Percentiles rank a stretch among this genome's conserved stretches.
phyloP scores from a whole-genome alignment of 1,140 invertebrate genomes.

The Bombus vancouverensis region DNA sequence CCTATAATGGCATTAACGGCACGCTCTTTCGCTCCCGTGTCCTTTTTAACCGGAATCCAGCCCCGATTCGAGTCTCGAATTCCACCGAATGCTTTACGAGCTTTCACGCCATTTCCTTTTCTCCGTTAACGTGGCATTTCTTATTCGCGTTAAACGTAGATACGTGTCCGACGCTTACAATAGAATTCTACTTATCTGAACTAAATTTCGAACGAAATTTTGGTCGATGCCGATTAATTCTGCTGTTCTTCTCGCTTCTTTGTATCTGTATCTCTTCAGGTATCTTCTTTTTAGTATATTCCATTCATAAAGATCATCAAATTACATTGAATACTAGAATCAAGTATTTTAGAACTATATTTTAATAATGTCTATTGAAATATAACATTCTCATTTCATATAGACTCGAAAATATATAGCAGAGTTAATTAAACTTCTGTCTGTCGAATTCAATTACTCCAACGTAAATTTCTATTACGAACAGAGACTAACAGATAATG shows the following conservation, averaged over 20 bases:
- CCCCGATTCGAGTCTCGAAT: conserved; percentile 43
- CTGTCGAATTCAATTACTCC: neutral
- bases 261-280: too few relatives aligned
- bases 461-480: too few relatives aligned
- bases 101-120: neutral
- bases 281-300: neutral
- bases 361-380: neutral
- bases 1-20: conserved; percentile 71
- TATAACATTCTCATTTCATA: too few relatives aligned
- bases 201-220: too few relatives aligned
- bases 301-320: neutral
- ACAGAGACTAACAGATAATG: neutral
- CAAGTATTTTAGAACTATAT: neutral
- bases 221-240: too few relatives aligned
- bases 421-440: neutral
- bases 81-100: conserved; percentile 29
- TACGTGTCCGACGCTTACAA: too few relatives aligned
- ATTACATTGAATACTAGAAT: neutral
- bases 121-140: too few relatives aligned
- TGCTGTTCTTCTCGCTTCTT: too few relatives aligned
- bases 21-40: conserved; percentile 71
- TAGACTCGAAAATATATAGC: too few relatives aligned
- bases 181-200: too few relatives aligned
- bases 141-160: too few relatives aligned
- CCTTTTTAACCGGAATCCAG: conserved; percentile 63